These are phyloP conservation scores for Lipotes vexillifer DNA, from an alignment of 2,113 vertebrate genomes.

Conservation along the genomic window DNA sequence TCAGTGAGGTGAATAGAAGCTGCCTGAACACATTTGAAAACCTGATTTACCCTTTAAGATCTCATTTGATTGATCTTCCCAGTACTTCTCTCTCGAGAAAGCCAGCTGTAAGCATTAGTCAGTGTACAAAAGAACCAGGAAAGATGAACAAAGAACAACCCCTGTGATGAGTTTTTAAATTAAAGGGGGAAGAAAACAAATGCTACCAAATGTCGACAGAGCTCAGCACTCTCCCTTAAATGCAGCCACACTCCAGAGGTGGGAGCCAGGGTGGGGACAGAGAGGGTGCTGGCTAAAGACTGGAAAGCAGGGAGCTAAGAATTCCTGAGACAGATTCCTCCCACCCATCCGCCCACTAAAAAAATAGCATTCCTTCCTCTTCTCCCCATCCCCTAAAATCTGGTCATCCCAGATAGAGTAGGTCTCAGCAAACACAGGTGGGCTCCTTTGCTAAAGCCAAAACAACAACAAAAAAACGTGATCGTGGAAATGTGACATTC, in stretches of 20 bases:
- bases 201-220: conserved; percentile 42
- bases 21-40: conserved; percentile 52
- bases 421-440: background rate
- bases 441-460: background rate
- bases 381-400: background rate
- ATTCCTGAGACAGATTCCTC: background rate
- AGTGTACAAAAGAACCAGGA: conserved; percentile 26
- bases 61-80: conserved; percentile 54
- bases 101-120: conserved; percentile 47
- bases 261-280: background rate
- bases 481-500: background rate
- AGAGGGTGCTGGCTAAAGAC: background rate
- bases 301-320: background rate
- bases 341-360: background rate
- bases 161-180: conserved; percentile 48
- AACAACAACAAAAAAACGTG: background rate
- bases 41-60: conserved; percentile 61
- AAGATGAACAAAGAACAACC: conserved; percentile 51
- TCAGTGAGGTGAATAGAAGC: conserved; percentile 41
- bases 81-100: conserved; percentile 39
- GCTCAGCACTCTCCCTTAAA: conserved; percentile 17
- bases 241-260: background rate
- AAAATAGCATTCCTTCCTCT: background rate
- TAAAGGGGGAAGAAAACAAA: conserved; percentile 56
- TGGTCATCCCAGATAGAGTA: background rate